Base-by-base conservation (phyloP, 2,888 invertebrate genomes). In the Nomada flava region DNA sequence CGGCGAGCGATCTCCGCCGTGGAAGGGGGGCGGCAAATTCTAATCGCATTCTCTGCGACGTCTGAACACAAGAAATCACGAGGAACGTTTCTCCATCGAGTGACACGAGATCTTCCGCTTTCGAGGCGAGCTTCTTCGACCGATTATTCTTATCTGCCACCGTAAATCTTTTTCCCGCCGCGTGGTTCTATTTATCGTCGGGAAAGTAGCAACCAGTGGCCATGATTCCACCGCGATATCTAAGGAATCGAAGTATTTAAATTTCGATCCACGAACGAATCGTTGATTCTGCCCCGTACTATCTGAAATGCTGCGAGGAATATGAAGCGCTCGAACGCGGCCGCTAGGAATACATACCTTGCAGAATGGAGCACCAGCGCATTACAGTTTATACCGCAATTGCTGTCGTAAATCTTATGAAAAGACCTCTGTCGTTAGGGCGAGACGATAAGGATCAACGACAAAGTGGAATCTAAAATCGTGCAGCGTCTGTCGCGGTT, bases 61-160 rank as follows among this genome's bases (percentile, higher is more conserved):
- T 2, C 26, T 13, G 50, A 26, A 10, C 20, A 20, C 23, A n/a
- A 13, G 63, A 42, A 57, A 68, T 67, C 69, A 52, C 52, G n/a
- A 42, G 52, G 29, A 60, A 1, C 63, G 57, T 64, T 73, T 62
- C 75, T 50, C n/a, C 10, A 20, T n/a, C 42, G 20, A 63, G 20
- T 36, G 57, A 44, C 72, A 67, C 71, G 59, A 55, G 57, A 75
- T 70, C 82, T 85, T 73, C 65, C 73, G 80, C 55, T 75, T 72
- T 71, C 70, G 52, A 74, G 55, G 29, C 67, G 50, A 23, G 72
- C 79, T 82, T 77, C 87, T 73, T 71, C 76, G 62, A 57, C 71
- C 55, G 68, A 86, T 85, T 79, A 20, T 50, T 68, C 77, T 88
- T 82, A 82, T 88, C 86, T 78, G 23, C 29, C 15, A n/a, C 52